A percentile compares a stretch with the other conserved stretches of the same genome.
phyloP scores from a whole-genome alignment of 2,113 vertebrate species.

The Trinectes maculatus region DNA sequence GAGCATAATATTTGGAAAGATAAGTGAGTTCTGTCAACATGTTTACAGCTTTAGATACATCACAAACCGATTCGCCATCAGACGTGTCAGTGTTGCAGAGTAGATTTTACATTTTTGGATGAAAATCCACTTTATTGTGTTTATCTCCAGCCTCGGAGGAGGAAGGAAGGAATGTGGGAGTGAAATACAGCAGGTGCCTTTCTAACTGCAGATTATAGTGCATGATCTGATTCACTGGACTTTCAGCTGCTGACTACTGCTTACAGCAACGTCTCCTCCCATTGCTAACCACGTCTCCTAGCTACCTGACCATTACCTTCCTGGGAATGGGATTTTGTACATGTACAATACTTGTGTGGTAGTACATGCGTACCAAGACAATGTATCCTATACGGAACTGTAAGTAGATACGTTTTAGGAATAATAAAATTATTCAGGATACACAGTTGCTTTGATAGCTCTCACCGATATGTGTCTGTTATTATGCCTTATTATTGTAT shows the following conservation, averaged over 20 bases:
- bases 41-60: neutral
- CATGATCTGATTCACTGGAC: conserved; percentile 44
- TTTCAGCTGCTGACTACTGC: conserved; percentile 16
- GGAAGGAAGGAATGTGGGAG: conserved; percentile 19
- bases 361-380: conserved; percentile 38
- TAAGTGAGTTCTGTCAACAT: neutral
- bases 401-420: conserved; percentile 59
- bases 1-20: neutral
- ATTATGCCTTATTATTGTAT: conserved; percentile 46
- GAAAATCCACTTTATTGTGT: conserved; percentile 1
- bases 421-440: conserved; percentile 60
- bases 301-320: conserved; percentile 34
- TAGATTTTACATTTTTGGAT: neutral
- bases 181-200: conserved; percentile 72
- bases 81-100: neutral
- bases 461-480: conserved; percentile 22
- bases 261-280: conserved; percentile 14
- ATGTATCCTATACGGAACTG: conserved; percentile 52
- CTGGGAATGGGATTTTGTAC: conserved; percentile 48
- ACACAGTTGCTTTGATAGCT: conserved; percentile 33
- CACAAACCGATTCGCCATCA: neutral
- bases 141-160: conserved; percentile 15
- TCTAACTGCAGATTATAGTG: conserved; percentile 57
- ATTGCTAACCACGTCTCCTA: conserved; percentile 20
- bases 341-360: conserved; percentile 44